These are phyloP conservation scores for Ophion slaviceki DNA, from an alignment of 2,888 invertebrate genomes.

Conservation along the genomic window DNA sequence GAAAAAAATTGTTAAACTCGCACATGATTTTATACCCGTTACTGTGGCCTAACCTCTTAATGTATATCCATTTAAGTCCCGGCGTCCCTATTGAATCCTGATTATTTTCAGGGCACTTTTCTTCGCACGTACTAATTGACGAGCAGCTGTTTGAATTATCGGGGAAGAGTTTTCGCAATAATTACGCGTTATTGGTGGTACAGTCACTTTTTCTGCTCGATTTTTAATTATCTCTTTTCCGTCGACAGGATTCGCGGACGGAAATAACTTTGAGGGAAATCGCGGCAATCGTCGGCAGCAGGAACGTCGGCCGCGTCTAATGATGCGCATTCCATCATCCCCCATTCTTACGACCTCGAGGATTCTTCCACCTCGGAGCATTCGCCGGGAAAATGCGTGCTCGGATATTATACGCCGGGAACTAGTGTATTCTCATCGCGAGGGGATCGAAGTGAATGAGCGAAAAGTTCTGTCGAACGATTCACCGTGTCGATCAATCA, in stretches of 20 bases:
- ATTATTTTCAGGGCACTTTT: no score
- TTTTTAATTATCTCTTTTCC: background rate
- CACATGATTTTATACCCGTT: no score
- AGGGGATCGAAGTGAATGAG: constrained; percentile 27
- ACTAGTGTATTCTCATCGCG: background rate
- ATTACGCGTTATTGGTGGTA: background rate
- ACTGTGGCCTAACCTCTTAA: no score
- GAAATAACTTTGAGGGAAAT: constrained; percentile 45
- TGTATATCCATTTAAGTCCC: no score
- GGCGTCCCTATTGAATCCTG: no score
- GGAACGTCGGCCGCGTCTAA: constrained; percentile 58
- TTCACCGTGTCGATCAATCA: constrained; percentile 1
- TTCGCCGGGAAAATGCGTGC: constrained; percentile 27
- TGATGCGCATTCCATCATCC: constrained; percentile 64
- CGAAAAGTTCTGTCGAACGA: background rate
- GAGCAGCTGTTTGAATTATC: background rate
- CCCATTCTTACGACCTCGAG: constrained; percentile 24
- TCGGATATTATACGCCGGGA: constrained; percentile 35
- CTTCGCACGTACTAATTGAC: no score
- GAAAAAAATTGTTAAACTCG: no score
- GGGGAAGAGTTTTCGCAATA: background rate
- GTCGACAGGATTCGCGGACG: constrained; percentile 8
- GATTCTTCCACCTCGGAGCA: constrained; percentile 53
- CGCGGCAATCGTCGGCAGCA: constrained; percentile 42
- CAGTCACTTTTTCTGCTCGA: constrained; percentile 3